phyloP scores from a whole-genome alignment of 2,888 invertebrate species.

The Amiota mariae region DNA sequence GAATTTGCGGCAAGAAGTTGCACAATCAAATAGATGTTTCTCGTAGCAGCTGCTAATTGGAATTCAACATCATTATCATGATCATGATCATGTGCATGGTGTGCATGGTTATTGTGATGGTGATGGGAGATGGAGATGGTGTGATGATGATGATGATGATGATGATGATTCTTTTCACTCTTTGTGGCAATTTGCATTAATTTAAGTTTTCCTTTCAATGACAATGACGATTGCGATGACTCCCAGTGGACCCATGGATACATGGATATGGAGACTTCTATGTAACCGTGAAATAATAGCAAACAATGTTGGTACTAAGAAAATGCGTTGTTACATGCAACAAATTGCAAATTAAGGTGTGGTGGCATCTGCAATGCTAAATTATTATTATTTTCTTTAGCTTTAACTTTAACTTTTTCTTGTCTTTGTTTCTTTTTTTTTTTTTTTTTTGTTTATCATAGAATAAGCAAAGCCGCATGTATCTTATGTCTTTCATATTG shows the following conservation, averaged over 20 bases:
- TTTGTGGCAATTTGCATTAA: slow-evolving; percentile 20
- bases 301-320: slow-evolving; percentile 11
- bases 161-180: background rate
- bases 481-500: slow-evolving; percentile 2
- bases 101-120: no score
- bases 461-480: background rate
- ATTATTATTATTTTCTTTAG: slow-evolving; percentile 1
- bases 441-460: background rate
- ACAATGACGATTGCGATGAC: background rate
- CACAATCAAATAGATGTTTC: background rate
- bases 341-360: slow-evolving; percentile 28
- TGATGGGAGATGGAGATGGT: no score
- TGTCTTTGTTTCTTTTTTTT: background rate
- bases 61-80: slow-evolving; percentile 18
- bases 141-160: background rate
- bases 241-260: no score
- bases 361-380: slow-evolving; percentile 4
- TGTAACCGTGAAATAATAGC: slow-evolving; percentile 13
- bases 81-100: no score
- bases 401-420: no score
- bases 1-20: background rate
- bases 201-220: slow-evolving; percentile 19
- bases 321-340: slow-evolving; percentile 6
- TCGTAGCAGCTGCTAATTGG: slow-evolving; percentile 17
- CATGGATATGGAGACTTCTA: no score